phyloP scores from a whole-genome alignment of 1,140 invertebrate species.

The Asobara japonica region DNA sequence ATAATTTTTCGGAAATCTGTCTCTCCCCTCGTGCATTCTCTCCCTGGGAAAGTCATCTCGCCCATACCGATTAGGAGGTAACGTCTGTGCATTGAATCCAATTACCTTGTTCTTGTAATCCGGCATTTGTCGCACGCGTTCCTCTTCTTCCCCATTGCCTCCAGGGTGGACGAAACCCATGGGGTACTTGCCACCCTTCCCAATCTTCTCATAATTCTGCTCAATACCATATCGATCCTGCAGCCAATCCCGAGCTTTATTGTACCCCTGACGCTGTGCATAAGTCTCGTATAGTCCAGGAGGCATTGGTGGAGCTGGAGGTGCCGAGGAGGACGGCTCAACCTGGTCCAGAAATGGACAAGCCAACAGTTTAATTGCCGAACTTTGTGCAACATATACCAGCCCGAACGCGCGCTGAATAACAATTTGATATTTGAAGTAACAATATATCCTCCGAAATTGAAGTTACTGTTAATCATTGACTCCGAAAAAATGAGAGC shows the following conservation, averaged over 20 bases:
- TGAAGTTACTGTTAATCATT: no score
- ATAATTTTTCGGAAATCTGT: not conserved
- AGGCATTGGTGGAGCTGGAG: not conserved
- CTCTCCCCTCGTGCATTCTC: not conserved
- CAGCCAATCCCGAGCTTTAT: slow-evolving; percentile 52
- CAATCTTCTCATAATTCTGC: slow-evolving; percentile 5
- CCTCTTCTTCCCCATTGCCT: not conserved
- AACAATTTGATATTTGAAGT: no score
- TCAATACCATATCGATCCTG: slow-evolving; percentile 46
- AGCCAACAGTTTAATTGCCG: no score
- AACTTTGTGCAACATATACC: no score
- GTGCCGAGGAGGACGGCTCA: not conserved
- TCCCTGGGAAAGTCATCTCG: not conserved
- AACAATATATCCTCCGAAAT: no score
- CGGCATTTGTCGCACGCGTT: not conserved
- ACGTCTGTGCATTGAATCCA: slow-evolving; percentile 25
- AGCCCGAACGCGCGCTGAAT: no score
- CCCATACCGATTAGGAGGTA: not conserved
- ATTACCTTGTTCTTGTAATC: not conserved
- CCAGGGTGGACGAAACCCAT: slow-evolving; percentile 48
- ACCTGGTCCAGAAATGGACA: no score
- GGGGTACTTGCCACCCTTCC: slow-evolving; percentile 28
- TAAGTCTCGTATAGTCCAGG: slow-evolving; percentile 2
- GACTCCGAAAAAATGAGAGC: no score
- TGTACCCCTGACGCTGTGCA: slow-evolving; percentile 34